phyloP scores from a whole-genome alignment of 64 coral and sea anemone species.

The Dendronephthya gigantea region DNA sequence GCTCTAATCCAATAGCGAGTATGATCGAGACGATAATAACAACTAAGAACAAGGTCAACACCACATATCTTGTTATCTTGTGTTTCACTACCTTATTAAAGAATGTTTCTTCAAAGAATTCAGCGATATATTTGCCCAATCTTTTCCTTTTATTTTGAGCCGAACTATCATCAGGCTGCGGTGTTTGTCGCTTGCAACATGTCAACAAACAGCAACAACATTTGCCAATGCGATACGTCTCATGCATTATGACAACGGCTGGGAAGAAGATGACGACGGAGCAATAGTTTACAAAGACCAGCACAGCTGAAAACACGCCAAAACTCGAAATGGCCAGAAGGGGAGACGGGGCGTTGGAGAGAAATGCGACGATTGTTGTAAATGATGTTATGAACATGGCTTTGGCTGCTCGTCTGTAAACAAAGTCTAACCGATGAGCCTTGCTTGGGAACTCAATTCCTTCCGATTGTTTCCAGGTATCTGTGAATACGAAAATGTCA shows the following conservation, averaged over 20 bases:
- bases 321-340: slow-evolving; percentile 39
- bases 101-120: slow-evolving; percentile 17
- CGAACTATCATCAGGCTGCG: not conserved
- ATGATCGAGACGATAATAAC: slow-evolving; percentile 50
- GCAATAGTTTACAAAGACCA: slow-evolving; percentile 48
- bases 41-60: slow-evolving; percentile 33
- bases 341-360: slow-evolving; percentile 31
- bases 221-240: slow-evolving; percentile 14
- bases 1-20: slow-evolving; percentile 56
- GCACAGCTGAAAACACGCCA: slow-evolving; percentile 40
- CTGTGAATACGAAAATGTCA: not conserved
- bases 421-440: not conserved
- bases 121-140: not conserved
- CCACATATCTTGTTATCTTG: slow-evolving; percentile 58
- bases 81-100: slow-evolving; percentile 56
- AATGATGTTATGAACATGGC: slow-evolving; percentile 50
- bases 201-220: slow-evolving; percentile 19
- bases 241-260: slow-evolving; percentile 28
- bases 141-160: not conserved
- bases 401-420: not conserved
- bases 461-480: slow-evolving; percentile 4
- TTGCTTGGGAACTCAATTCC: not conserved
- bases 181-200: not conserved
- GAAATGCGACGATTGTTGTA: slow-evolving; percentile 44
- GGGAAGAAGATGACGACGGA: slow-evolving; percentile 47